These are phyloP conservation scores for Lepidurus apus DNA, from an alignment of 1,140 invertebrate species.

Conservation along the genomic window DNA sequence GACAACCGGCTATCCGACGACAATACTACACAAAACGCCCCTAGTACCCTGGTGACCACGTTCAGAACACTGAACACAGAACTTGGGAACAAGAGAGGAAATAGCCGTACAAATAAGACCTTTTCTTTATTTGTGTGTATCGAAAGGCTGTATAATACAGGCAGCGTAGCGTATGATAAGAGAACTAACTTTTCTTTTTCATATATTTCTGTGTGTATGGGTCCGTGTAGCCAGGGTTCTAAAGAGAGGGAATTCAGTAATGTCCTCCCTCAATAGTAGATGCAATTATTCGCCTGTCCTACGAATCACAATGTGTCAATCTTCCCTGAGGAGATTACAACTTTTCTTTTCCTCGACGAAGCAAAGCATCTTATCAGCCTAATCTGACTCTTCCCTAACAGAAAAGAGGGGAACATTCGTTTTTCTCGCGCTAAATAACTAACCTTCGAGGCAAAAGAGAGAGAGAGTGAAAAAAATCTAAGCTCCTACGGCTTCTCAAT, in stretches of 20 bases:
- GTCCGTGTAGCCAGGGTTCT: not conserved
- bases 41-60: not conserved
- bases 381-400: not conserved
- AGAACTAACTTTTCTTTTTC: not conserved
- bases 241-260: not conserved
- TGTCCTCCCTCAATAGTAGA: not conserved
- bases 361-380: slow-evolving; percentile 21
- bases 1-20: not conserved
- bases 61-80: not conserved
- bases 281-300: slow-evolving; percentile 12
- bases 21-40: not conserved
- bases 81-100: too few species aligned
- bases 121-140: not conserved
- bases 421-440: slow-evolving; percentile 7
- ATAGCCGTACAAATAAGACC: too few species aligned
- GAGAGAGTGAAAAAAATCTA: not conserved
- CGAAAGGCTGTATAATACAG: not conserved
- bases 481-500: not conserved
- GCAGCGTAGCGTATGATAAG: slow-evolving; percentile 6
- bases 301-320: slow-evolving; percentile 22
- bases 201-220: not conserved
- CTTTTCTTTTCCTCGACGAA: slow-evolving; percentile 1
- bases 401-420: not conserved
- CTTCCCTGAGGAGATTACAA: slow-evolving; percentile 21
- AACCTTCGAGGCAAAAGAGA: not conserved